These are phyloP conservation scores for Alethe castanea DNA, from an alignment of 2,113 vertebrate species.

Conservation along the genomic window DNA sequence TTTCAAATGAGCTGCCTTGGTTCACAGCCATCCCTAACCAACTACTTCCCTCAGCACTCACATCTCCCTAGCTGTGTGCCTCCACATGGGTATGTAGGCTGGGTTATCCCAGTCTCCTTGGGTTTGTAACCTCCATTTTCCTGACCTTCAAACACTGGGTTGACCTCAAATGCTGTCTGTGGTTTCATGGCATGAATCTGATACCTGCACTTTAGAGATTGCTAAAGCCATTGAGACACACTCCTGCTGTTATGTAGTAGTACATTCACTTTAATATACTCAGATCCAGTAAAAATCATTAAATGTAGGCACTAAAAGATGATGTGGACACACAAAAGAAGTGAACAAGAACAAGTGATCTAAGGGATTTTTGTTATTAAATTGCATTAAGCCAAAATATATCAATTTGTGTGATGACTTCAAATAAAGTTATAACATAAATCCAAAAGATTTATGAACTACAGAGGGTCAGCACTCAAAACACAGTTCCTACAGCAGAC, in stretches of 20 bases:
- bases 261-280: neutral
- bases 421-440: neutral
- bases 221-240: neutral
- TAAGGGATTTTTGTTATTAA: neutral
- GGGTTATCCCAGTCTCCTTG: neutral
- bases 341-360: neutral
- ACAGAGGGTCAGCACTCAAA: neutral
- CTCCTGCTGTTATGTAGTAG: neutral
- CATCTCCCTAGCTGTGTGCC: neutral
- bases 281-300: neutral
- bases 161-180: neutral
- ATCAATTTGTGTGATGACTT: neutral
- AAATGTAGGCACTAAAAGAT: neutral
- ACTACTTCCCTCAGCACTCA: neutral
- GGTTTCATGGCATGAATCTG: neutral
- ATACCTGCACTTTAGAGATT: neutral
- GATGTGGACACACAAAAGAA: neutral
- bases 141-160: neutral
- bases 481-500: neutral
- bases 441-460: neutral
- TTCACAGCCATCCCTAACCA: neutral
- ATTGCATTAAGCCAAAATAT: neutral
- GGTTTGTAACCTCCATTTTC: neutral
- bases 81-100: rapidly evolving
- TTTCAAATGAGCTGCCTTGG: neutral